Base-by-base conservation (phyloP, 2,113 vertebrate species). In the Colistium nudipinnis region DNA sequence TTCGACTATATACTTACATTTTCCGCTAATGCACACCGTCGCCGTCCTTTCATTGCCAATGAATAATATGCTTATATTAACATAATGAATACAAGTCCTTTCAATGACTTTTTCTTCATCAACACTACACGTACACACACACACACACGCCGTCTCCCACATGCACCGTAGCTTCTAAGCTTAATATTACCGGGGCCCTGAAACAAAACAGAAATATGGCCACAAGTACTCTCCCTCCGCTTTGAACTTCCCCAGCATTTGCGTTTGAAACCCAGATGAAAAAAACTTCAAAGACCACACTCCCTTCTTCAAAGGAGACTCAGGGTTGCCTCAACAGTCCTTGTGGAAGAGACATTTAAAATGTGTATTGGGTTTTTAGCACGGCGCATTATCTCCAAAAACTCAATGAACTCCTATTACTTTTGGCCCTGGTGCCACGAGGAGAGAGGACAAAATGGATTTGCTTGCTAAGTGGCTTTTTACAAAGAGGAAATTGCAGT, bases 251-350 rank as follows among this genome's bases (percentile, higher is more conserved):
- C 45, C 45, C 70, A 19, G 87, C 87, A 81, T 89, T 91, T 88
- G 84, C 62, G 63, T 92, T 90, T 88, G 87, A 91, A 91, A 90
- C 79, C 56, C 74, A 83, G 85, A 83, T 75, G 82, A 87, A 92
- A 88, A 89, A 91, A 87, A 82, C 90, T 92, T 92, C 90, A 92
- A 92, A 92, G 90, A 85, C 74, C 82, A 62, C 72, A 60, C 82
- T 83, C 77, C 19, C 73, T 56, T 83, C 90, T 93, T 93, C 92
- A 93, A 92, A 92, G 91, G 53, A 67, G 81, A 64, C 82, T 88
- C 82, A n/a, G 71, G 80, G 65, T 88, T 88, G 88, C 83, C 86
- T 87, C 69, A 22, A 76, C 80, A 78, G 85, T 86, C 81, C 86
- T 78, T 7, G 70, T 60, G 41, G 76, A 90, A 70, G 84, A 82